Conservation (phyloP, 2,113 vertebrate species). For the Bubo blakistoni region DNA sequence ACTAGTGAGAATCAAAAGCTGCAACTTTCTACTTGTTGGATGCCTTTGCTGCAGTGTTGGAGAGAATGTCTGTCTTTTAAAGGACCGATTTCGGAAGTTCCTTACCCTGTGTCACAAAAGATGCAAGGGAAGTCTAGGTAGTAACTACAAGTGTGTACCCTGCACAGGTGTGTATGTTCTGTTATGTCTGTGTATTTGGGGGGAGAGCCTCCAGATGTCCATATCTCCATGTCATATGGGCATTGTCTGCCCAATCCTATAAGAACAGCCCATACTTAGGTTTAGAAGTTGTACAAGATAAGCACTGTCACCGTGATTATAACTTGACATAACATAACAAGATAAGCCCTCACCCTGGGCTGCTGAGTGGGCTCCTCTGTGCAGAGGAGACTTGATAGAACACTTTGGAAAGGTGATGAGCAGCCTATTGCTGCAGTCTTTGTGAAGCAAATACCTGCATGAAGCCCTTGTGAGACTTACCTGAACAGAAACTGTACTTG, state of each 20-base stretch:
- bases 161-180: rapidly evolving
- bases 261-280: rapidly evolving
- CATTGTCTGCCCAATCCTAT: rapidly evolving
- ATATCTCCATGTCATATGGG: rapidly evolving
- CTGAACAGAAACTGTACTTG: not conserved
- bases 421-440: not conserved
- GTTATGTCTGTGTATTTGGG: not conserved
- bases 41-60: not conserved
- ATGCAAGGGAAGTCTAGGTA: not conserved
- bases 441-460: not conserved
- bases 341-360: rapidly evolving
- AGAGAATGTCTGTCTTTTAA: not conserved
- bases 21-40: not conserved
- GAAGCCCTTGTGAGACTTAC: too few relatives aligned
- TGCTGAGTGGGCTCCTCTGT: not conserved
- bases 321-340: not conserved
- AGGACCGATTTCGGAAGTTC: not conserved
- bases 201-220: not conserved
- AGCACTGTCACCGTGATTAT: rapidly evolving
- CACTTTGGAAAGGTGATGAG: rapidly evolving
- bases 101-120: not conserved
- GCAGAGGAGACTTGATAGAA: not conserved
- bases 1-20: not conserved
- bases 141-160: not conserved
- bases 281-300: rapidly evolving